A percentile compares a stretch with the other conserved stretches of the same genome.
Evolutionary conservation across 2,797 vertebrate species (phyloP).

Genomic region (Coreius guichenoti): DNA sequence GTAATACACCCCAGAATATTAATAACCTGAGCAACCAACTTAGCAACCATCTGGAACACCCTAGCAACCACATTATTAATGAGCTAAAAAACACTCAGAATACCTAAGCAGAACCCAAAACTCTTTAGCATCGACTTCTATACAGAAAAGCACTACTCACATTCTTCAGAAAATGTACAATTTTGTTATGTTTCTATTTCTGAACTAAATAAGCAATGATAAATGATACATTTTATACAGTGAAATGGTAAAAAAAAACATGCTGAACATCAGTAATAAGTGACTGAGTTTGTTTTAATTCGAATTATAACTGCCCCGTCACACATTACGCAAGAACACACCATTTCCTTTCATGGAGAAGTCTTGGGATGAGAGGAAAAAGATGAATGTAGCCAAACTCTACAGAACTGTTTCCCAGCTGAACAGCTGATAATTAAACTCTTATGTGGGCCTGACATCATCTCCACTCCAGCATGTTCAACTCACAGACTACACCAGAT

Average conservation of each 20-base stretch:
- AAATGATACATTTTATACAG: not conserved
- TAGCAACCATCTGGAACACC: constrained; percentile 10
- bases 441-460: constrained; percentile 68
- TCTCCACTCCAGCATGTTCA: constrained; percentile 49
- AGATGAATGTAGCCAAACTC: constrained; percentile 62
- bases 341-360: constrained; percentile 58
- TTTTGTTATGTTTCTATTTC: no score
- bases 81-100: not conserved
- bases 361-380: constrained; percentile 52
- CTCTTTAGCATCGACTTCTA: not conserved
- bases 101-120: not conserved
- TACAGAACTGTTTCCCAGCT: constrained; percentile 58
- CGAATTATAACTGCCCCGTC: constrained; percentile 55
- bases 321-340: constrained; percentile 47
- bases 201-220: not conserved
- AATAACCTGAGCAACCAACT: not conserved
- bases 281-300: constrained; percentile 7
- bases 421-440: constrained; percentile 73
- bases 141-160: not conserved
- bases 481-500: constrained; percentile 53
- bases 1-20: not conserved
- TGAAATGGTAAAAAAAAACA: not conserved
- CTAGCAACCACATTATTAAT: not conserved
- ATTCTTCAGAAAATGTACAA: not conserved
- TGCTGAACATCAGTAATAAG: not conserved